phyloP scores from a whole-genome alignment of 2,888 invertebrate species.

The Lithophane ornitopus region DNA sequence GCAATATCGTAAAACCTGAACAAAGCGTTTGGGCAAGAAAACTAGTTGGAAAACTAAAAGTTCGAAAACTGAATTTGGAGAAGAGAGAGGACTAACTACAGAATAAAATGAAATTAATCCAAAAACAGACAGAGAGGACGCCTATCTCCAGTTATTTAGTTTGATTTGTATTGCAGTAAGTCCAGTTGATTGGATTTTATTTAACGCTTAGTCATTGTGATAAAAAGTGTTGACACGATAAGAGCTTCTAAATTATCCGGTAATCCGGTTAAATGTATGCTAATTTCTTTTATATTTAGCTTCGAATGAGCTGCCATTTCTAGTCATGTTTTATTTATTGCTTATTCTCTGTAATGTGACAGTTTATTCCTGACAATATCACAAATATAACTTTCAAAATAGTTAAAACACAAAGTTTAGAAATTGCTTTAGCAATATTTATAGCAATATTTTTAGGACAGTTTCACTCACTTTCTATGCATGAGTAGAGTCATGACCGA shows the following conservation, averaged over 20 bases:
- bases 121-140: background rate
- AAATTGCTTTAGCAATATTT: conserved; percentile 14
- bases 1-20: background rate
- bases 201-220: conserved; percentile 7
- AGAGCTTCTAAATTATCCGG: conserved; percentile 3
- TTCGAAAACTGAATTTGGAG: background rate
- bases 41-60: background rate
- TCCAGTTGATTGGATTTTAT: conserved; percentile 8
- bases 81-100: background rate
- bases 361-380: background rate
- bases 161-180: background rate
- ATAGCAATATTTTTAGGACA: conserved; percentile 41
- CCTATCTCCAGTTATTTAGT: background rate
- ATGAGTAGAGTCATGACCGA: conserved; percentile 66
- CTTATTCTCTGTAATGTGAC: background rate
- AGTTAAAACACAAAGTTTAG: conserved; percentile 10
- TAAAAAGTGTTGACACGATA: background rate
- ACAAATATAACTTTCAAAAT: background rate
- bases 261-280: conserved; percentile 12
- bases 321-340: background rate
- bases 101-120: background rate
- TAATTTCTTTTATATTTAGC: conserved; percentile 4
- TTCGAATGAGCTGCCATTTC: background rate
- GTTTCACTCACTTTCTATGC: conserved; percentile 71
- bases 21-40: background rate